These are phyloP conservation scores for Gopherus flavomarginatus DNA, from an alignment of 2,113 vertebrate species.

Conservation along the genomic window DNA sequence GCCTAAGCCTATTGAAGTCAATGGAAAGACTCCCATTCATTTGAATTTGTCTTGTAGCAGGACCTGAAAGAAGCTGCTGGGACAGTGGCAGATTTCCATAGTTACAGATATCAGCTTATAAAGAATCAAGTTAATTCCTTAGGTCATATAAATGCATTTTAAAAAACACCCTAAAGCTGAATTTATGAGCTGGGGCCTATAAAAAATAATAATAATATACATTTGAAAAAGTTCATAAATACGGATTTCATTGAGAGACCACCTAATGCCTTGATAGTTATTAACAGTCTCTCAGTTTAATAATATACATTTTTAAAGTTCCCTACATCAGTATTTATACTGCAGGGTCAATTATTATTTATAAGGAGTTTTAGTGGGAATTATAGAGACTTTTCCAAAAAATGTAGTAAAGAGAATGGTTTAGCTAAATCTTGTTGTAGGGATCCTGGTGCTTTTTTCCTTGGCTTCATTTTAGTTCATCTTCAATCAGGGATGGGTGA, in stretches of 20 bases:
- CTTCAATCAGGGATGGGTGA: no score
- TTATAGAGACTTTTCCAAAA: neutral
- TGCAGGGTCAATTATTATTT: constrained; percentile 39
- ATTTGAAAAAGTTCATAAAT: constrained; percentile 4
- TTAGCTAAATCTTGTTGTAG: no score
- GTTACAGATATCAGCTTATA: neutral
- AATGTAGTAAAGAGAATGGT: no score
- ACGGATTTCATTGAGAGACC: constrained; percentile 47
- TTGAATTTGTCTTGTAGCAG: constrained; percentile 1
- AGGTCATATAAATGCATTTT: neutral
- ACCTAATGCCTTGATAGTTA: neutral
- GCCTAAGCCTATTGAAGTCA: neutral
- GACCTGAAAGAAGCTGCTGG: neutral
- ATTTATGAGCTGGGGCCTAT: neutral
- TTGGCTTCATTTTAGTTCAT: neutral
- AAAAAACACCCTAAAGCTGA: neutral
- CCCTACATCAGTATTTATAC: constrained; percentile 44
- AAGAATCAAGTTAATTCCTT: neutral
- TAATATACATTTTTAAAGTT: constrained; percentile 48
- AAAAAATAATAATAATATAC: neutral
- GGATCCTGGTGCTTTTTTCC: neutral
- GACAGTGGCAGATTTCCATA: neutral
- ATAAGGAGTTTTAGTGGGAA: neutral
- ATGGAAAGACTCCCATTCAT: neutral
- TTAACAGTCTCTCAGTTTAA: constrained; percentile 33